These are phyloP conservation scores for Salticus scenicus DNA, from an alignment of 2,888 invertebrate species.

Conservation along the genomic window DNA sequence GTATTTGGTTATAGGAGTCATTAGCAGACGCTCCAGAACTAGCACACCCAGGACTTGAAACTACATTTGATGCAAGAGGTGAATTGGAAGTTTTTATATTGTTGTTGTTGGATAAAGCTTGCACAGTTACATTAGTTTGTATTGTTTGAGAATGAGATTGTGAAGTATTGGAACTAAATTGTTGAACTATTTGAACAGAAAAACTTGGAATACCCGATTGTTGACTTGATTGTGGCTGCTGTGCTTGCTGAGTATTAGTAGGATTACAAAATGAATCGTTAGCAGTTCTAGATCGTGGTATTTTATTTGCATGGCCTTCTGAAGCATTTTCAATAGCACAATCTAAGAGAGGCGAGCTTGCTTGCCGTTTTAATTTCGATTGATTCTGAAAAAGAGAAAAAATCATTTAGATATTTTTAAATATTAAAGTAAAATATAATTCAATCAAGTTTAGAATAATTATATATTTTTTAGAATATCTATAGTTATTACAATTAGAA, in stretches of 20 bases:
- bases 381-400: slow-evolving; percentile 40
- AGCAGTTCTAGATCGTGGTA: slow-evolving; percentile 21
- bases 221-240: slow-evolving; percentile 19
- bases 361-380: slow-evolving; percentile 47
- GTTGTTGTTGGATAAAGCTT: slow-evolving; percentile 79
- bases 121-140: slow-evolving; percentile 92
- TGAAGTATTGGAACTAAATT: slow-evolving; percentile 79
- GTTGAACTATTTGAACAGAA: slow-evolving; percentile 94
- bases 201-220: slow-evolving; percentile 77
- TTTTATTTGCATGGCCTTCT: slow-evolving; percentile 34
- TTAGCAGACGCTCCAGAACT: background rate
- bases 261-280: slow-evolving; percentile 23
- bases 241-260: background rate
- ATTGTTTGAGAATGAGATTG: slow-evolving; percentile 86
- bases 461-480: too few relatives aligned
- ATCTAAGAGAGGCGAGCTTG: slow-evolving; percentile 46
- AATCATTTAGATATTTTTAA: too few relatives aligned
- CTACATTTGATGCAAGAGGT: slow-evolving; percentile 35
- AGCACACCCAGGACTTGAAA: slow-evolving; percentile 41
- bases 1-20: slow-evolving; percentile 21
- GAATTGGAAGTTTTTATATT: slow-evolving; percentile 59
- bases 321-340: slow-evolving; percentile 29
- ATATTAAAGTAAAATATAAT: background rate
- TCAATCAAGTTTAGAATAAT: too few relatives aligned
- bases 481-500: too few relatives aligned